A percentile compares a stretch with the other conserved stretches of the same genome.
phyloP scores from a whole-genome alignment of 2,888 invertebrate genomes.

The Cistogaster globosa region DNA sequence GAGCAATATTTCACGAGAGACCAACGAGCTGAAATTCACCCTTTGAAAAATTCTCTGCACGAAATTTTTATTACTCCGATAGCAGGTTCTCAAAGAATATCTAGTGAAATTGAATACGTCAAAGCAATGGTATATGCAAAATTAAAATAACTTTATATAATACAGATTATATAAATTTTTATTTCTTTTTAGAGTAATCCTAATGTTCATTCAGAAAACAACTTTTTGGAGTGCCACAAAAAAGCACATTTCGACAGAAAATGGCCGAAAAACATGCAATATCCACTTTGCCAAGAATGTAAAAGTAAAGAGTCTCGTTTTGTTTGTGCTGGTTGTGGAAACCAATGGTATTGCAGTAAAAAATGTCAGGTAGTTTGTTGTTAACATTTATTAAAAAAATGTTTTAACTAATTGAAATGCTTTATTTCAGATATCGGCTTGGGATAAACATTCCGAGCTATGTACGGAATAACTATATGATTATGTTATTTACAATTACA shows the following conservation, averaged over 20 bases:
- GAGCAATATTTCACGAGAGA: conserved; percentile 42
- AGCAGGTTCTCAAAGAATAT: conserved; percentile 29
- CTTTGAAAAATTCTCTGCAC: conserved; percentile 34
- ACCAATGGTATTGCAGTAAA: conserved; percentile 97
- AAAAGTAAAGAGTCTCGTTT: conserved; percentile 91
- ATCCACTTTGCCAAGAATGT: conserved; percentile 93
- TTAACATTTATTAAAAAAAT: neutral
- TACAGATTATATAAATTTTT: neutral
- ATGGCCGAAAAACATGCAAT: conserved; percentile 77
- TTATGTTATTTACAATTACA: neutral
- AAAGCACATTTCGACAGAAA: conserved; percentile 44
- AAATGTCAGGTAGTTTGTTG: conserved; percentile 91
- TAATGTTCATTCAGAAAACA: conserved; percentile 36
- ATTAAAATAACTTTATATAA: neutral
- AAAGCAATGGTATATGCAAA: conserved; percentile 32
- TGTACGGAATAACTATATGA: conserved; percentile 66
- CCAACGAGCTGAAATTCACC: conserved; percentile 25
- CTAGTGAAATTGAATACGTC: conserved; percentile 2
- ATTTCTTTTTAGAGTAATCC: conserved; percentile 33
- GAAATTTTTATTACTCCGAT: conserved; percentile 40
- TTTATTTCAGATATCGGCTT: conserved; percentile 69
- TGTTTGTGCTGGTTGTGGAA: conserved; percentile 94
- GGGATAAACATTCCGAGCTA: conserved; percentile 72
- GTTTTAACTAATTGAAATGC: neutral
- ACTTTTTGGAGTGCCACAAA: conserved; percentile 1